Base-by-base conservation (phyloP, 2,888 invertebrate genomes). In the Stenichneumon culpator region DNA sequence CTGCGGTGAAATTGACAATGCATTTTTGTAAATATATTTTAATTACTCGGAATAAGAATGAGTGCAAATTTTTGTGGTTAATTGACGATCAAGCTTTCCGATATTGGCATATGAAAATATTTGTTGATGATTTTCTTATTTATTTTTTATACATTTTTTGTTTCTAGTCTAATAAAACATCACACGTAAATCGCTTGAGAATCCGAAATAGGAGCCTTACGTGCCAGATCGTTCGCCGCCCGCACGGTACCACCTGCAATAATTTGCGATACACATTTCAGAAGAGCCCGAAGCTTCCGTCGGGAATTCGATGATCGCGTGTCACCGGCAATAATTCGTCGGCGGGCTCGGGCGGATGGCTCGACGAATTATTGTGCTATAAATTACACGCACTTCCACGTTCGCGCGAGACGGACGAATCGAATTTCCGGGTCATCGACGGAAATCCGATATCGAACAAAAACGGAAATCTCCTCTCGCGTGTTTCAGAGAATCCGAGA, bases 241-340 rank as follows among this genome's bases (percentile, higher is more conserved):
- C 88, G 88, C 90, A 91, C 84, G 90, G 91, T 89, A 91, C 87
- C 88, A 93, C 91, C 93, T 93, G 92, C 87, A 93, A 93, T 92
- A 89, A 92, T 92, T 91, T 85, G 84, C 88, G 84, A 87, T 81
- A 79, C 73, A 63, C 32, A 87, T 88, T 87, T 89, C 85, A 88
- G 22, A 52, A 47, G 44, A 70, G 73, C 78, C 67, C 79, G 39
- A 52, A 60, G 44, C 68, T 28, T 52, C 54, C 52, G 16, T 52
- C 32, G 25, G 19, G 11, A 14, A 79, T 70, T 50, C 22, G 19
- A 11, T 39, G 19, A 19, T 39, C 36, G 67, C 67, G 39, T 22
- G 19, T 11, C n/a, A 3, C 65, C 19, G n/a, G 28, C 28, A 63
- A 67, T 36, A 22, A 36, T 22, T 67, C 28, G 11, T 50, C 28